Percentiles rank a stretch among this genome's conserved stretches.
phyloP scores from a whole-genome alignment of 2,113 vertebrate genomes.

The Bombycilla garrulus region DNA sequence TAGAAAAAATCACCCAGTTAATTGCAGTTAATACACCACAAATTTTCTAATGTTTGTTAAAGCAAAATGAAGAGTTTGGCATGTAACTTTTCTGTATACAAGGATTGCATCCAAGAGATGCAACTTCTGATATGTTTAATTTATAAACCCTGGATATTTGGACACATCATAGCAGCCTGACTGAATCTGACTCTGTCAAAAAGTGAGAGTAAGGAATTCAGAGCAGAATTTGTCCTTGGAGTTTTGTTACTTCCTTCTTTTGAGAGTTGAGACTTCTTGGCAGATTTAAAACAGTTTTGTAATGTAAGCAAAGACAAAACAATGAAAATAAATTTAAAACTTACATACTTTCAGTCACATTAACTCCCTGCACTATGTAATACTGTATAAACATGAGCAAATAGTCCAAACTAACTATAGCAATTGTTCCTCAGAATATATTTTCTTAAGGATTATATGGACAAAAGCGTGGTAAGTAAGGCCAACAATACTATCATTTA shows the following conservation, averaged over 20 bases:
- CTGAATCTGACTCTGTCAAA: background rate
- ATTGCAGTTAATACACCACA: background rate
- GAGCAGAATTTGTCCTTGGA: background rate
- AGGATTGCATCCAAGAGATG: background rate
- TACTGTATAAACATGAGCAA: constrained; percentile 43
- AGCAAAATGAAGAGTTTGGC: background rate
- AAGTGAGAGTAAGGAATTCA: background rate
- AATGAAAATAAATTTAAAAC: constrained; percentile 40
- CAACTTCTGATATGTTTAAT: background rate
- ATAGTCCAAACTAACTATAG: background rate
- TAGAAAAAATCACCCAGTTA: background rate
- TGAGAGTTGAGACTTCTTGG: background rate
- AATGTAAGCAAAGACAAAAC: constrained; percentile 45
- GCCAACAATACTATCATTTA: background rate
- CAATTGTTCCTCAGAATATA: background rate
- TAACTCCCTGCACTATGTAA: constrained; percentile 57
- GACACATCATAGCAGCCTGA: background rate
- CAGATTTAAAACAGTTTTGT: constrained; percentile 9
- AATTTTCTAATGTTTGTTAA: background rate
- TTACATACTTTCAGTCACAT: constrained; percentile 33
- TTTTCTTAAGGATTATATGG: constrained; percentile 33
- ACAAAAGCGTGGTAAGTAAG: background rate
- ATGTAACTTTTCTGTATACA: background rate
- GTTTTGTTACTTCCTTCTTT: background rate
- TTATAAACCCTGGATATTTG: background rate